A percentile compares a stretch with the other conserved stretches of the same genome.
phyloP scores from a whole-genome alignment of 2,113 vertebrate species.

The Alligator mississippiensis region DNA sequence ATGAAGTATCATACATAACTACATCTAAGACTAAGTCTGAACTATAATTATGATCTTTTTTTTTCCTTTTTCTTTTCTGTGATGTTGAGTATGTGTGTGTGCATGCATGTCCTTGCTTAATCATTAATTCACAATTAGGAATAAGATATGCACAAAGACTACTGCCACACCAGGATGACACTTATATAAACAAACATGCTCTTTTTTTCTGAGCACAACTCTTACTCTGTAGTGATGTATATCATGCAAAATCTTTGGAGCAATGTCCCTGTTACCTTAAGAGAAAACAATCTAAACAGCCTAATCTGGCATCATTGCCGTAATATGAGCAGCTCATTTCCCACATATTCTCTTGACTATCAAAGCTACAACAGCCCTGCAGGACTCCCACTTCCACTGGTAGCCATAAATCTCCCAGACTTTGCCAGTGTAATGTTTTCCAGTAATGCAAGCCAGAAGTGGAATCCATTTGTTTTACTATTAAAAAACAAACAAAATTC shows the following conservation, averaged over 20 bases:
- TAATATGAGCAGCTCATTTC: not conserved
- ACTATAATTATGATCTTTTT: not conserved
- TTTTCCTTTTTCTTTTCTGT: not conserved
- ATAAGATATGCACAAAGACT: not conserved
- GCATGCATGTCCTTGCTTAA: not conserved
- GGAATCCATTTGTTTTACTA: not conserved
- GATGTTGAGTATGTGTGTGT: not conserved
- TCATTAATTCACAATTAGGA: not conserved
- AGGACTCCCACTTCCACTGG: not conserved
- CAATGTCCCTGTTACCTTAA: not conserved
- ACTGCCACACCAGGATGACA: not conserved
- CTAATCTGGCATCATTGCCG: not conserved
- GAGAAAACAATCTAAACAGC: not conserved
- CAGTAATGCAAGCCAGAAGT: not conserved
- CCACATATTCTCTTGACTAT: too few species aligned
- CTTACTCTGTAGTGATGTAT: not conserved
- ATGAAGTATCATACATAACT: too few species aligned
- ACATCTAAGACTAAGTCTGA: not conserved
- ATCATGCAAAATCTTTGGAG: not conserved
- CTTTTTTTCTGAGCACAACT: not conserved
- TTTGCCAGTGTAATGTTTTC: fast-evolving
- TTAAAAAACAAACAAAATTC: not conserved
- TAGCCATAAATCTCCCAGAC: not conserved
- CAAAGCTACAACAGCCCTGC: too few species aligned
- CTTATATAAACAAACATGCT: not conserved